Conservation (phyloP, 2,888 invertebrate genomes). For the Drosophila paucipuncta region DNA sequence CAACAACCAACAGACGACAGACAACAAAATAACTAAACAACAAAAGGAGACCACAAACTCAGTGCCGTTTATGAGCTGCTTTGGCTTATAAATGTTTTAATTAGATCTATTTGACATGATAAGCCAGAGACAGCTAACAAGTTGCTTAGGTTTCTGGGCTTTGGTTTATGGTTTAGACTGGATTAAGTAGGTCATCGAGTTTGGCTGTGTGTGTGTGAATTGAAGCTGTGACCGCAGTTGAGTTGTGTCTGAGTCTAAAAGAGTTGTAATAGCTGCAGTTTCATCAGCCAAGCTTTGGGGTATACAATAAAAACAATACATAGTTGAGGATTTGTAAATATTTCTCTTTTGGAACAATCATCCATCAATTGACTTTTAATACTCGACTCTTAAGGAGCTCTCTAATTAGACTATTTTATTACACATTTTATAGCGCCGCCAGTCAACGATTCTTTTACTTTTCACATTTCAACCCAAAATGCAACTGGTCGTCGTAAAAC, state of each 20-base stretch:
- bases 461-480: constrained; percentile 22
- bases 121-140: constrained; percentile 74
- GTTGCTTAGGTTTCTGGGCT: constrained; percentile 66
- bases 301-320: constrained; percentile 4
- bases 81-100: constrained; percentile 78
- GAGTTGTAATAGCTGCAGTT: constrained; percentile 21
- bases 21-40: constrained; percentile 10
- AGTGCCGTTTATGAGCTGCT: constrained; percentile 72
- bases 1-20: constrained; percentile 29
- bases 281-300: constrained; percentile 7
- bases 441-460: constrained; percentile 8
- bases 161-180: constrained; percentile 55
- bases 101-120: constrained; percentile 76
- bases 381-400: constrained; percentile 25
- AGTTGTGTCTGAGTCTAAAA: neutral
- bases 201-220: constrained; percentile 21
- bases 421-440: constrained; percentile 52
- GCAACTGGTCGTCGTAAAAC: constrained; percentile 48
- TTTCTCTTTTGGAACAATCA: constrained; percentile 7
- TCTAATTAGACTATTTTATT: constrained; percentile 62
- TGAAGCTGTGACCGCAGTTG: constrained; percentile 30
- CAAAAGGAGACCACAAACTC: constrained; percentile 51
- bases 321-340: neutral
- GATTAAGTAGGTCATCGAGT: constrained; percentile 69
- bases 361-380: constrained; percentile 46